phyloP scores from a whole-genome alignment of 2,113 vertebrate genomes.

The Prinia subflava region DNA sequence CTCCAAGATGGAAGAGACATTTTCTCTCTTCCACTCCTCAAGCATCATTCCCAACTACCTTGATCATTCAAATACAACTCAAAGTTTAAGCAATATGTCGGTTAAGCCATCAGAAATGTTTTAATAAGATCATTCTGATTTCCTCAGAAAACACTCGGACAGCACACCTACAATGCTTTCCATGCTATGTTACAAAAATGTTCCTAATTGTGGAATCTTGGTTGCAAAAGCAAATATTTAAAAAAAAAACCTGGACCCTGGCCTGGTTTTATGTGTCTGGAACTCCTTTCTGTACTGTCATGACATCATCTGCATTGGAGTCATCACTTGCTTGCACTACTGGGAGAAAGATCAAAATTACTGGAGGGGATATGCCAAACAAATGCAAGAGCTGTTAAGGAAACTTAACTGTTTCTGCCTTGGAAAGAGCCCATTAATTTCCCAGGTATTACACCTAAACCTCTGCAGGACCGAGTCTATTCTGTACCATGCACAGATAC shows the following conservation, averaged over 20 bases:
- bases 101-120: not conserved
- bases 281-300: not conserved
- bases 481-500: rapidly evolving
- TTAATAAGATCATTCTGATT: not conserved
- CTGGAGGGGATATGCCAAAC: not conserved
- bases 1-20: not conserved
- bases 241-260: not conserved
- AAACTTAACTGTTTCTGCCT: not conserved
- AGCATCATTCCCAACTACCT: not conserved
- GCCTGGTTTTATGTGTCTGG: not conserved
- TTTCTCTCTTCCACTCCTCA: not conserved
- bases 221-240: not conserved
- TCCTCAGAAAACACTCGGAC: not conserved
- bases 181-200: not conserved
- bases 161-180: not conserved
- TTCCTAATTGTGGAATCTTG: not conserved
- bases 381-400: not conserved
- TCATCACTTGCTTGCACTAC: not conserved
- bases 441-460: not conserved
- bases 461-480: not conserved
- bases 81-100: not conserved
- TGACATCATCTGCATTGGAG: not conserved
- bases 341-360: not conserved
- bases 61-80: not conserved
- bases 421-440: not conserved